Percentiles rank a stretch among this genome's conserved stretches.
Evolutionary conservation across 1,140 invertebrate species (phyloP).

Genomic region (Lethrus apterus): DNA sequence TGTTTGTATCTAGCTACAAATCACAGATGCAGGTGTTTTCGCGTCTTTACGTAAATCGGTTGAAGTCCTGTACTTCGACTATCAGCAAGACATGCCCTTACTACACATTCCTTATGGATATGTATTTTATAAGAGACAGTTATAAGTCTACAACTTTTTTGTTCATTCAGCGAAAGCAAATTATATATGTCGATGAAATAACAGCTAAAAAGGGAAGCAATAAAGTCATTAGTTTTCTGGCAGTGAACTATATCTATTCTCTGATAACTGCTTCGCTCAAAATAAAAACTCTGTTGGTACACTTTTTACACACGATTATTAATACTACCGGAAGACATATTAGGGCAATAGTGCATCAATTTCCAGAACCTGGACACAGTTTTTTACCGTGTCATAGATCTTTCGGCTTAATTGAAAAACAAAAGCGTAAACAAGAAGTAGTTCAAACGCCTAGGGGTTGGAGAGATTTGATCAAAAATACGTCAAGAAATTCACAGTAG

Average conservation of each 20-base stretch:
- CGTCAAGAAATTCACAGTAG: neutral
- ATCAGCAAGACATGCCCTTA: neutral
- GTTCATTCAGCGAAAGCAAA: constrained; percentile 4
- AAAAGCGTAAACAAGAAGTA: constrained; percentile 1
- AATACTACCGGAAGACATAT: neutral
- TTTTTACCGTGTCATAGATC: neutral
- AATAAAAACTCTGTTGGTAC: neutral
- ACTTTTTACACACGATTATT: constrained; percentile 5
- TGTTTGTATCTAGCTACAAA: too few species aligned
- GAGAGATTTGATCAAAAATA: neutral
- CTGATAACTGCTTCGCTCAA: neutral
- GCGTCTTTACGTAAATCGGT: too few species aligned
- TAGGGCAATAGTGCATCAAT: neutral
- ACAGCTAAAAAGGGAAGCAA: constrained; percentile 8
- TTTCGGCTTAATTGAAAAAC: constrained; percentile 3
- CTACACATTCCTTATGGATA: neutral
- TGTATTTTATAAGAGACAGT: constrained; percentile 6
- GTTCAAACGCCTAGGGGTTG: too few species aligned
- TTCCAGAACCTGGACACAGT: constrained; percentile 1
- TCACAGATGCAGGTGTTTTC: too few species aligned
- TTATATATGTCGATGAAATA: constrained; percentile 10
- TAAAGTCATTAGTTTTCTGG: constrained; percentile 4
- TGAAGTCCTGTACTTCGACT: neutral
- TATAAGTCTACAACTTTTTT: constrained; percentile 4
- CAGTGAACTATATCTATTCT: neutral